These are phyloP conservation scores for Aphelocoma californica DNA, from an alignment of 2,797 vertebrate genomes.

Conservation along the genomic window DNA sequence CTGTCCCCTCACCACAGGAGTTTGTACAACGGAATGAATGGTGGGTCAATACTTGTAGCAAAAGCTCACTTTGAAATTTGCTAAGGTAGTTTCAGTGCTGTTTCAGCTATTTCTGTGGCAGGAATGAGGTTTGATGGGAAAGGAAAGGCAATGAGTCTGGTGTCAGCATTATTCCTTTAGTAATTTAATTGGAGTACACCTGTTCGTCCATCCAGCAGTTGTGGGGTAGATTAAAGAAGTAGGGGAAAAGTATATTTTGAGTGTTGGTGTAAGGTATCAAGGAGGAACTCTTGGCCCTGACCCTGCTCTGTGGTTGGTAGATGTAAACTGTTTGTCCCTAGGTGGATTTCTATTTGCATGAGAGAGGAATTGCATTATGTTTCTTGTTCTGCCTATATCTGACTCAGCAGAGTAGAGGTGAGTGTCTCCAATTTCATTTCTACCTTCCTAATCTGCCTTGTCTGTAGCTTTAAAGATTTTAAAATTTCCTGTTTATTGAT, in stretches of 20 bases:
- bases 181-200: background rate
- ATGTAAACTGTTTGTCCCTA: background rate
- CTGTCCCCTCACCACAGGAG: conserved; percentile 86
- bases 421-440: background rate
- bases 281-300: background rate
- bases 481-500: background rate
- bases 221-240: background rate
- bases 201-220: background rate
- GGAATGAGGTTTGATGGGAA: background rate
- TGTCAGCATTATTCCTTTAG: background rate
- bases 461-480: background rate
- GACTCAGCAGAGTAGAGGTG: background rate
- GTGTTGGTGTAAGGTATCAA: background rate
- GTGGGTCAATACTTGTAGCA: conserved; percentile 77
- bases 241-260: background rate
- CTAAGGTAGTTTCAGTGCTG: background rate
- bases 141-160: background rate
- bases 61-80: conserved; percentile 48
- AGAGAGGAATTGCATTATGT: background rate
- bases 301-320: background rate
- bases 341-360: background rate
- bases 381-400: background rate
- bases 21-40: conserved; percentile 97
- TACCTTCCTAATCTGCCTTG: background rate
- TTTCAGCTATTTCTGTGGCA: background rate